Evolutionary conservation across 2,888 invertebrate species (phyloP), one percentile per base, ranked within the genome.

Genomic region (Rhimphoctona megacephalus): DNA sequence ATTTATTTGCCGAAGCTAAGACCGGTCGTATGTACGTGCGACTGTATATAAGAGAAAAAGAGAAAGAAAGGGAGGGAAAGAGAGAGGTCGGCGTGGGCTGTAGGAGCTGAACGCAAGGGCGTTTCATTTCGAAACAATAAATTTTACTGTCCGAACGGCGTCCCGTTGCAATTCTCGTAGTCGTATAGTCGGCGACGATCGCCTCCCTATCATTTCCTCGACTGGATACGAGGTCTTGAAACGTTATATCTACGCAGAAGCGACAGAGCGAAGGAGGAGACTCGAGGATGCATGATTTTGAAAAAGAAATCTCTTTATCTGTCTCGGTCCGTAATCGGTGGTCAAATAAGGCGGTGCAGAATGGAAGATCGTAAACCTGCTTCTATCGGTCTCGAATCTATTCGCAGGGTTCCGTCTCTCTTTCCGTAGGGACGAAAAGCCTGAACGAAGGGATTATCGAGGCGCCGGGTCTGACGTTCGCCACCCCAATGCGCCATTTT

Each of bases 41-140:
- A 30, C 17, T 17, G 39, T 67, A 2, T 39, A n/a, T 11, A 39
- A 39, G 14, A 61, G 22, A 61, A 54, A 19, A 43, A 22, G 39
- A 54, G 36, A 73, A 11, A 66, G 72, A 36, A 11, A 25, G 30
- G 11, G 30, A 36, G n/a, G n/a, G 30, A 76, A 52, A 72, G 66
- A 64, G 78, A 54, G 83, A 88, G 87, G 86, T 86, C 87, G 85
- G 84, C 88, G 88, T 91, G 88, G 90, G 89, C 81, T 76, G 85
- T 33, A 36, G 22, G 70, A 70, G 70, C 70, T 33, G 70, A 30
- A 17, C 25, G 33, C 70, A 70, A 73, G 72, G 83, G 78, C 77
- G 78, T 85, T 72, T 80, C 86, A 80, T 85, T 89, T 85, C 77
- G 72, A 86, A 90, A 89, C 89, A 89, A 91, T 91, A 89, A 89